Evolutionary conservation across 2,888 invertebrate species (phyloP).

Genomic region (Nomada flava): DNA sequence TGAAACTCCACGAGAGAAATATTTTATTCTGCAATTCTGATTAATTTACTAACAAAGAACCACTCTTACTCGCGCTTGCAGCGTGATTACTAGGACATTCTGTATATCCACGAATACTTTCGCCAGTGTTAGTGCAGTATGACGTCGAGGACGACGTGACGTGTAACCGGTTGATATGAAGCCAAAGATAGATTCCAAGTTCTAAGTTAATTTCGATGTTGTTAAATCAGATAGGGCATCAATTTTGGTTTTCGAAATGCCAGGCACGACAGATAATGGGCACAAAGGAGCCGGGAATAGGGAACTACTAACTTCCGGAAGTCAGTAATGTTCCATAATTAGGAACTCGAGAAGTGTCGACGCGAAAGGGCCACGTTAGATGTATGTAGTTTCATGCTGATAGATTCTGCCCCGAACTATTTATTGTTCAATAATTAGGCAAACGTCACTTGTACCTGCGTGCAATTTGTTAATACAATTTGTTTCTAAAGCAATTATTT

Average conservation of each 20-base stretch:
- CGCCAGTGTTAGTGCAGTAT: neutral
- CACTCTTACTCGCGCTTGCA: too few species aligned
- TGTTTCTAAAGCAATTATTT: neutral
- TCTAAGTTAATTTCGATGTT: constrained; percentile 50
- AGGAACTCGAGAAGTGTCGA: constrained; percentile 67
- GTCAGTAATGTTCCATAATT: constrained; percentile 70
- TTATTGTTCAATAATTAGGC: constrained; percentile 46
- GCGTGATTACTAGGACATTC: too few species aligned
- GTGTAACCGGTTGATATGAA: constrained; percentile 2
- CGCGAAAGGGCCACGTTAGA: constrained; percentile 34
- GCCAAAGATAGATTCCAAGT: constrained; percentile 32
- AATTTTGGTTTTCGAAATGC: constrained; percentile 64
- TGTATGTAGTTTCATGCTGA: constrained; percentile 30
- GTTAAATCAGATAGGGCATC: constrained; percentile 60
- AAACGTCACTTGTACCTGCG: neutral
- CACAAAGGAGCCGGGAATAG: constrained; percentile 61
- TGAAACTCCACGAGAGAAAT: too few species aligned
- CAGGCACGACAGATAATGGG: constrained; percentile 60
- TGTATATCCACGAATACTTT: neutral
- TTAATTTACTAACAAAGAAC: too few species aligned
- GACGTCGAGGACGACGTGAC: neutral
- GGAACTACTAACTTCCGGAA: constrained; percentile 66
- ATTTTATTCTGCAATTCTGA: too few species aligned
- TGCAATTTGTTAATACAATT: constrained; percentile 20
- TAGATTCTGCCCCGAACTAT: constrained; percentile 36